Evolutionary conservation across 64 coral and sea anemone species (phyloP).

Genomic region (Actinia equina): DNA sequence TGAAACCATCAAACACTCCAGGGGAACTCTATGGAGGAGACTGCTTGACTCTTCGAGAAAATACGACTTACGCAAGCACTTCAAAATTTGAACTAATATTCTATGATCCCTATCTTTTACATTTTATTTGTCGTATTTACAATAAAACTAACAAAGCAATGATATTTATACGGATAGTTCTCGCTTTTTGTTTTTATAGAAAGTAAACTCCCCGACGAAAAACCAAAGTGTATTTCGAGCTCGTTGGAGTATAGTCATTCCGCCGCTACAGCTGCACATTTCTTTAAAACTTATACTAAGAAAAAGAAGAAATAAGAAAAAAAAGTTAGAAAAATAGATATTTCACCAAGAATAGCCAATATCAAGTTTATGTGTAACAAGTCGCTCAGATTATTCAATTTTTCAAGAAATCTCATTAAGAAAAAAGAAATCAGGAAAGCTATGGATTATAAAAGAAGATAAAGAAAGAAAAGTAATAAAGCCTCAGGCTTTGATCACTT

Average conservation of each 20-base stretch:
- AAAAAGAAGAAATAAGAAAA: neutral
- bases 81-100: too few species aligned
- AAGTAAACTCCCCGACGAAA: neutral
- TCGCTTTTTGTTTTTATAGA: slow-evolving; percentile 16
- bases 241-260: neutral
- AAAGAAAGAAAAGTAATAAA: neutral
- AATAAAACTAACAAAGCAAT: neutral
- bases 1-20: neutral
- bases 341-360: neutral
- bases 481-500: neutral
- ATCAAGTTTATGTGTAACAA: neutral
- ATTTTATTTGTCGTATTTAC: slow-evolving; percentile 1
- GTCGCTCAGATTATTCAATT: too few species aligned
- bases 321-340: neutral
- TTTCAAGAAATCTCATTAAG: neutral
- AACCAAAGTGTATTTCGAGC: neutral
- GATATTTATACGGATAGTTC: neutral
- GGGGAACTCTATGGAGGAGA: neutral
- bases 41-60: neutral
- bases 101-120: neutral
- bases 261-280: slow-evolving; percentile 17
- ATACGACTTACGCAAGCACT: too few species aligned
- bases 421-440: neutral
- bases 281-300: slow-evolving; percentile 2
- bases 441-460: neutral